Percentiles rank a stretch among this genome's conserved stretches.
Conservation (phyloP, 1,140 invertebrate genomes). For the Philopotamus ludificatus region DNA sequence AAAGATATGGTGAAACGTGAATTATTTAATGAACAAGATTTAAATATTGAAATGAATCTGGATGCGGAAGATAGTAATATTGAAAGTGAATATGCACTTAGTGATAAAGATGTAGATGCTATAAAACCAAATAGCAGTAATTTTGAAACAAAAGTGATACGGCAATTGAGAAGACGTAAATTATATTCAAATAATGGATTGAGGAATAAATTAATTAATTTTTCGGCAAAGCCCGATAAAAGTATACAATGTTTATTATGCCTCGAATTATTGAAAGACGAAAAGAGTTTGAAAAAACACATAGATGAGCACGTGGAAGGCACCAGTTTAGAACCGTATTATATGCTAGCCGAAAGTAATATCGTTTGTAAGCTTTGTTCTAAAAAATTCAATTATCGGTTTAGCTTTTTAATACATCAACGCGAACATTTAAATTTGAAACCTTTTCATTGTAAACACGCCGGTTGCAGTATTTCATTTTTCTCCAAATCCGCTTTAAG, state of each 20-base stretch:
- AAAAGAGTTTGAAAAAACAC: constrained; percentile 25
- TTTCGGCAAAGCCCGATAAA: not conserved
- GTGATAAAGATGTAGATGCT: too few species aligned
- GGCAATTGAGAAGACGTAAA: not conserved
- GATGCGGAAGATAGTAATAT: too few species aligned
- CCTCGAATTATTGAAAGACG: constrained; percentile 28
- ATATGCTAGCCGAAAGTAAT: constrained; percentile 28
- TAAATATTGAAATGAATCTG: too few species aligned
- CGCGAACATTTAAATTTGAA: constrained; percentile 35
- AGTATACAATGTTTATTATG: constrained; percentile 38
- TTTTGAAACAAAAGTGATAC: too few species aligned
- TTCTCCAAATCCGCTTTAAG: constrained; percentile 28
- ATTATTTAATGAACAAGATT: constrained; percentile 4
- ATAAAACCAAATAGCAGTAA: too few species aligned
- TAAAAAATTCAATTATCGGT: constrained; percentile 28
- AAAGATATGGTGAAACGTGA: not conserved
- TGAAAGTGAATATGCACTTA: too few species aligned
- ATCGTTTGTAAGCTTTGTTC: constrained; percentile 29
- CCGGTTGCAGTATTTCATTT: constrained; percentile 25
- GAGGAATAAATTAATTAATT: not conserved
- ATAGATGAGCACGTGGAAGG: constrained; percentile 27
- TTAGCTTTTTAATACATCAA: constrained; percentile 34
- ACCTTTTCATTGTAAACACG: constrained; percentile 33
- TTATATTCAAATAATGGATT: not conserved
- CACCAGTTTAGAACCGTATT: constrained; percentile 37